Evolutionary conservation across 2,113 vertebrate species (phyloP), one percentile per base, ranked within the genome.

Genomic region (Sinocyclocheilus anshuiensis): DNA sequence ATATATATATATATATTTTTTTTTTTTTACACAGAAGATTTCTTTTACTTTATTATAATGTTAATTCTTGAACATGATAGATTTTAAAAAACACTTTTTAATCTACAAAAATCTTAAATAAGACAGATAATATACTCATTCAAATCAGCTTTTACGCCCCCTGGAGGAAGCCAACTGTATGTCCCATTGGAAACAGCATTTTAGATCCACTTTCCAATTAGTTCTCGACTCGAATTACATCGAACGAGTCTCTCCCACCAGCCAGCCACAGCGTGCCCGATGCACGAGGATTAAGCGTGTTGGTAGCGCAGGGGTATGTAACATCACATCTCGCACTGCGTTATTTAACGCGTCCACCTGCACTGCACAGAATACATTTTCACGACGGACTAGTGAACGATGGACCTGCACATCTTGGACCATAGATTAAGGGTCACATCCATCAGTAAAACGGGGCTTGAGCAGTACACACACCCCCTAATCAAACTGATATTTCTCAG

Each of bases 351-450:
- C 75, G 71, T 3, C 59, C 8, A 74, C n/a, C 71, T 79, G 33
- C 29, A 42, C 63, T 15, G n/a, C 3, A 29, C 2, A 75, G 2
- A 57, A 24, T 78, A 76, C 63, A 39, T 77, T 13, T 78, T 24
- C 29, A n/a, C 76, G 45, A 11, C 55, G 57, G 67, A 55, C 39
- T 5, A 33, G 77, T 75, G 59, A 26, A 89, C 67, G 6, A 96
- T 96, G 95, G 95, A 96, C 84, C 84, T 96, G 82, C 95, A 96
- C 90, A 96, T 96, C 53, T 36, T 96, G 83, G 95, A 96, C 84
- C 95, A 96, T 88, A 92, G 92, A 77, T 93, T 96, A 22, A 93
- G 94, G 86, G 95, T 96, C 76, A 95, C 94, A 77, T 94, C 94
- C 88, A 95, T 96, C 85, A 89, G 93, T 90, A 95, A 94, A 89